Base-by-base conservation (phyloP, 1,140 invertebrate species). In the Chrysopa pallens region DNA sequence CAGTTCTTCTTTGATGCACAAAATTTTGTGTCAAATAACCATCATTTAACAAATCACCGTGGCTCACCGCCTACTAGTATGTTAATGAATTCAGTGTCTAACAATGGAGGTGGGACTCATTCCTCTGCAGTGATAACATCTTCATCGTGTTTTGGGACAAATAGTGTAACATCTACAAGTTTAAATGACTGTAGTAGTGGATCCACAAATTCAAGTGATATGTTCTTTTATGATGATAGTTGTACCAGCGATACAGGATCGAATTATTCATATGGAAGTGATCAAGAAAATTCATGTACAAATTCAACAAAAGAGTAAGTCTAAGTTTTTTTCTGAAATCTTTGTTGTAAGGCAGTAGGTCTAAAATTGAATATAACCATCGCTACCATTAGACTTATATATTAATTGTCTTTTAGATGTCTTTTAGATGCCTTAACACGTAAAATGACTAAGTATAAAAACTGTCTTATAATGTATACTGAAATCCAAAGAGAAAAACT, bases 1-100 rank as follows among this genome's bases (percentile, higher is more conserved):
- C 67, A 69, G 52, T 69, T 68, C 42, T 64, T 69, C 42, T 69
- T 69, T 52, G 67, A 70, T 41, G 54, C 66, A 1, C 62, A 63
- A 46, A 58, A 56, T 39, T 69, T 69, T 42, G 60, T 60, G 0
- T 29, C 38, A 13, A 46, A 36, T 14, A 29, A 41, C 9, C 8
- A 15, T 44, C 6, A 31, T 40, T 8, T 17, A 13, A 15, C 12
- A 14, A 17, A n/a, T 38, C 12, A 8, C 3, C 12, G n/a, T 15
- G 11, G 36, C 12, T 9, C 33, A 13, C 9, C 12, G n/a, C n/a
- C n/a, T n/a, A n/a, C n/a, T 35, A 6, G 9, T 35, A 9, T 35
- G 33, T 4, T 11, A 50, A 27, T 43, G 36, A 29, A 52, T 48
- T 35, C 52, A 47, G 11, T 51, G 41, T 6, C 6, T 28, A 36